Evolutionary conservation across 1,140 invertebrate species (phyloP), one percentile per base, ranked within the genome.

Genomic region (Cotesia typhae): DNA sequence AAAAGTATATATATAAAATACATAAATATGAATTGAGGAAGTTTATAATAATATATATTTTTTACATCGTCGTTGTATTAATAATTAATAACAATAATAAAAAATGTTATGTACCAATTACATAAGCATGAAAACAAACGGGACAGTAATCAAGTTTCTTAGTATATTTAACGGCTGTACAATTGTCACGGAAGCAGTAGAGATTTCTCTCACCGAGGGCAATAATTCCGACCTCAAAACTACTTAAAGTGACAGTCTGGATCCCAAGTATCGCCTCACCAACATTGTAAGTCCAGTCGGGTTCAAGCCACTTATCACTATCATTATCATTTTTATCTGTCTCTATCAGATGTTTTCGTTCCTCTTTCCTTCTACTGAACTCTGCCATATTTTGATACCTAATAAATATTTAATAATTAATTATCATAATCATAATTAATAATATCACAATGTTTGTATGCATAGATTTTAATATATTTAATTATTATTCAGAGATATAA

Each of bases 91-190:
- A 53, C 7, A 36, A 69, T 17, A 41, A 28, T 67, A 52, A 63
- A 37, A 63, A 51, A 52, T 47, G 12, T 70, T 85, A 87, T 85
- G 85, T 90, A 90, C 93, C 91, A 79, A 92, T 90, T 65, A 91
- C 85, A 85, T 94, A 96, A 10, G 91, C 88, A 75, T 88, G 85
- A 83, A 94, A 92, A 82, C 92, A 94, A 66, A 92, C 86, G 1
- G 94, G 92, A 75, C 89, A 90, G 85, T 90, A 96, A 76, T 96
- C 94, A 66, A 96, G 90, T 81, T 92, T 91, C 79, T 95, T 95
- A 84, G 92, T 92, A 78, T 91, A 94, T 77, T 91, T 92, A 57
- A 96, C 84, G 51, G 89, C 86, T 4, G 83, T 75, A 37, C 93
- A 94, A 69, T 89, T 91, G 75, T 94, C 94, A 78, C 90, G 91